phyloP scores from a whole-genome alignment of 2,113 vertebrate species.

The Notarius lentiginosus region DNA sequence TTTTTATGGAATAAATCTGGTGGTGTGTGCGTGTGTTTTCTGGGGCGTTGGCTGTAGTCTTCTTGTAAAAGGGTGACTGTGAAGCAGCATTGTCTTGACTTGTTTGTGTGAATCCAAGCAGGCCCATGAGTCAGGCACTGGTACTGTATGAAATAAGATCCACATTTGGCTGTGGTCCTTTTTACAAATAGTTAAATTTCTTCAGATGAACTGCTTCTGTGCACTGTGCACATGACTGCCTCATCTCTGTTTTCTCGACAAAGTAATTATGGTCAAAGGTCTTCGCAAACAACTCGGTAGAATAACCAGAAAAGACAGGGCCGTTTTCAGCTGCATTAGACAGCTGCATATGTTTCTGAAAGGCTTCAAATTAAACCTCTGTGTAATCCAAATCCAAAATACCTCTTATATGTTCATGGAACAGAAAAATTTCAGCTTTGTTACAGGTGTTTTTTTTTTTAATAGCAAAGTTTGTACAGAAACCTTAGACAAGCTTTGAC shows the following conservation, averaged over 20 bases:
- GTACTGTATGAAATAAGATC: not conserved
- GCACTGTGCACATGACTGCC: not conserved
- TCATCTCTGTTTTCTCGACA: not conserved
- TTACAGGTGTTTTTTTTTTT: not conserved
- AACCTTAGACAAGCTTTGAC: not conserved
- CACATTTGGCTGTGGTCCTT: not conserved
- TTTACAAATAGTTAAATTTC: not conserved
- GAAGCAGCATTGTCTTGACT: slow-evolving; percentile 42
- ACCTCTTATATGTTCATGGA: not conserved
- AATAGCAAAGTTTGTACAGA: not conserved
- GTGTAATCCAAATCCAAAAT: not conserved
- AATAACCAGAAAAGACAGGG: not conserved
- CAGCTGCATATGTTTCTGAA: not conserved
- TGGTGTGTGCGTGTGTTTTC: slow-evolving; percentile 9
- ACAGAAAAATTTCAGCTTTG: not conserved
- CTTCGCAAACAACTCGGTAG: not conserved
- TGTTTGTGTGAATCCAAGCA: slow-evolving; percentile 35
- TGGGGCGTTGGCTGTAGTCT: slow-evolving; percentile 37
- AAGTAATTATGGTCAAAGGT: not conserved
- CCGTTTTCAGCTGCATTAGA: too few species aligned
- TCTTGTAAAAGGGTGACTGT: slow-evolving; percentile 24
- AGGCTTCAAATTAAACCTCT: not conserved
- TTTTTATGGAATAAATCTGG: not conserved
- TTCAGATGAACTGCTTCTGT: not conserved
- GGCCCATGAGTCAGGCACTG: not conserved